Evolutionary conservation across 2,113 vertebrate species (phyloP), one percentile per base, ranked within the genome.

Genomic region (Lampris megalopsis): DNA sequence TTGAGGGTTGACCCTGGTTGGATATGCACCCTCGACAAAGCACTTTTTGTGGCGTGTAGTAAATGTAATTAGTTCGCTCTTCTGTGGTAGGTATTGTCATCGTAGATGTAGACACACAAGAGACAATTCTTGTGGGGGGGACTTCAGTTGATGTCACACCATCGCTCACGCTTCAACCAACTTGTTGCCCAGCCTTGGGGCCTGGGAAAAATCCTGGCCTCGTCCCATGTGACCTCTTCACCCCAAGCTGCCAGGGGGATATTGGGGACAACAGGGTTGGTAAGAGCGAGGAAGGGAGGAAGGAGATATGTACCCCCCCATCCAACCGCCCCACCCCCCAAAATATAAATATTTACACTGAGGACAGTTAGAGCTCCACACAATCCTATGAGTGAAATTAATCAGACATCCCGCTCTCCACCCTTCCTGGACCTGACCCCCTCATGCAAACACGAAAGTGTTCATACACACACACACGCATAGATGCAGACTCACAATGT

Each of bases 161-260:
- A 24, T 24, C 24, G 24, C 24, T 24, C 24, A 24, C 24, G 24
- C 24, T 24, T 24, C 24, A 24, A 24, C 24, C 24, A 24, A 24
- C 43, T 5, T 45, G 43, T 71, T 74, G 42, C 35, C 13, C 24
- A 47, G 35, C 49, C 43, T 37, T 41, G 10, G 11, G 24, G 5
- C 11, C 9, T 41, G 59, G 13, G 63, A 67, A 64, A 71, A 38
- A 5, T 24, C 6, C 3, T 0, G 24, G 24, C 38, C 64, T 42
- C 10, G 6, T 53, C 35, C 35, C 24, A 4, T 13, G 9, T 61
- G 68, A 81, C 80, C 82, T 83, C 73, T 66, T 63, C 56, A 53
- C 61, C 80, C 75, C 50, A 77, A 63, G 87, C 82, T 85, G 75
- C 65, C 63, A 3, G 9, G 1, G 10, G 7, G 8, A 54, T 6